A percentile compares a stretch with the other conserved stretches of the same genome.
Conservation (phyloP, 2,113 vertebrate genomes). For the Mionectes macconnelli region DNA sequence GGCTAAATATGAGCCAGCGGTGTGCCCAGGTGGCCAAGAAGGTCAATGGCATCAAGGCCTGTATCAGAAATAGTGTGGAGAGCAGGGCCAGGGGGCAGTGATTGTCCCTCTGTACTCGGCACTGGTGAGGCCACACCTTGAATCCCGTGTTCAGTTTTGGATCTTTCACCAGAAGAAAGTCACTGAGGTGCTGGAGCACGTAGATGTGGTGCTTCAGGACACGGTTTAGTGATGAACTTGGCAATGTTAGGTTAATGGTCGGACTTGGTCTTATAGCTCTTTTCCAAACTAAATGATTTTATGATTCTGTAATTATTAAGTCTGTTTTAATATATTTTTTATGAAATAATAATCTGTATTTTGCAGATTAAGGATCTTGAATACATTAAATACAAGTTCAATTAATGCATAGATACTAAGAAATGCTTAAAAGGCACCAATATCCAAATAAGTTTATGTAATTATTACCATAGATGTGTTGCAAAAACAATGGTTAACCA, state of each 20-base stretch:
- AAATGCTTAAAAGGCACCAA: not conserved
- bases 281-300: not conserved
- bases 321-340: not conserved
- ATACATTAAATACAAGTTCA: not conserved
- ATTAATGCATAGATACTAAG: not conserved
- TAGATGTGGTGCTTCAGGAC: not conserved
- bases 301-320: not conserved
- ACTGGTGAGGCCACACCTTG: accelerated
- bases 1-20: not conserved
- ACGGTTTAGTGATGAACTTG: not conserved
- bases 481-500: not conserved
- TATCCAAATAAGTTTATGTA: not conserved
- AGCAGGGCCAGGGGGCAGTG: not conserved
- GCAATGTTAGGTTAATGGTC: not conserved
- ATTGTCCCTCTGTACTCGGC: not conserved
- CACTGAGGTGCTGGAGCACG: not conserved
- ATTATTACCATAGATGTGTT: not conserved
- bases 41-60: not conserved
- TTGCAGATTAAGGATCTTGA: not conserved
- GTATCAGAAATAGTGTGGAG: not conserved
- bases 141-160: not conserved
- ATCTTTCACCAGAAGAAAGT: not conserved
- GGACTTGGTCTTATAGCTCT: not conserved
- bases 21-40: not conserved
- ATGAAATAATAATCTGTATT: not conserved